Evolutionary conservation across 2,797 vertebrate genomes (phyloP), one percentile per base, ranked within the genome.

Genomic region (Falco novaeseelandiae): DNA sequence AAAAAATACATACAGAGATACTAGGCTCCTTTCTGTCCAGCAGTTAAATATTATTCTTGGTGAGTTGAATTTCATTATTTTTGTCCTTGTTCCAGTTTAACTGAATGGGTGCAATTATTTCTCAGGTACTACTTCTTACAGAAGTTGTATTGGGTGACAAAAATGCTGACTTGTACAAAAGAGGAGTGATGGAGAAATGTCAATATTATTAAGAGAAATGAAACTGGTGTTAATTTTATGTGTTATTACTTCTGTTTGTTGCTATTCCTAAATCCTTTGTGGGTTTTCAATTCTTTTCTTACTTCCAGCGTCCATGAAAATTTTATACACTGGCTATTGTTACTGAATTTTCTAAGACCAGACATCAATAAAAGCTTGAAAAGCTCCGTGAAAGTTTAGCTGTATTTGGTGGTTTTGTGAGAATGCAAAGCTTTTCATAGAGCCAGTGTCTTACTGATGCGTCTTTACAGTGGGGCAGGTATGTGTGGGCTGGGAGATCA

Each of bases 11-110:
- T 67, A 12, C 9, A 48, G 51, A 63, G 67, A 52, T 83, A 72
- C 58, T 79, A 34, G 48, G 11, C 32, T 92, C 78, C 58, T 87
- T 83, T 84, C 80, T 90, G 42, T 86, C 73, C 58, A 74, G 51
- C 32, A 46, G 83, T 85, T 90, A 73, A 93, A 81, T 92, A 71
- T 77, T 95, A 34, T 91, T 90, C 71, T 94, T 93, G 29, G 55
- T 42, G 48, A 78, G 81, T 46, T 83, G 67, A 59, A 61, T 89
- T 85, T 71, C 9, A 51, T 90, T 21, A 52, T 82, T 95, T 84
- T 97, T 91, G 58, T 85, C 72, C 57, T 84, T 59, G 59, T 87
- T 91, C 63, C 83, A 85, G 40, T 85, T 95, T 74, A 69, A 80
- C 44, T 74, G 72, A 89, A 57, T 46, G 54, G 27, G n/a, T 65